Base-by-base conservation (phyloP, 1,140 invertebrate genomes). In the Teleopsis dalmanni region DNA sequence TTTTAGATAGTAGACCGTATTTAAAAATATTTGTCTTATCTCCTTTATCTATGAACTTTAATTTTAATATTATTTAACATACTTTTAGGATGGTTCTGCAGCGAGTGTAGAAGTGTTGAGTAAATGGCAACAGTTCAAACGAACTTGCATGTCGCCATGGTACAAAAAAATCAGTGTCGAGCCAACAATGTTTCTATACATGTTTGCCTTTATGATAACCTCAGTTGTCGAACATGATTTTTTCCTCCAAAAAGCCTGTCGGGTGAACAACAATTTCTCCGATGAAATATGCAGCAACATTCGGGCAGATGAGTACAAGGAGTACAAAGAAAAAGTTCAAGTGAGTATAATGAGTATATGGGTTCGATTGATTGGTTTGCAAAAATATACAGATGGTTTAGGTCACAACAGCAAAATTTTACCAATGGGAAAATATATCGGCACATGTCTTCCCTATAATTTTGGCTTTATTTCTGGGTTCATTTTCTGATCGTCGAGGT, bases 141-240 rank as follows among this genome's bases (percentile, higher is more conserved):
- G 14, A 18, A 45, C 37, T 45, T 40, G 41, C 16, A 40, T 47
- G 22, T 51, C 50, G 22, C 50, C 50, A 27, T 50, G 48, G 48
- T 45, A 50, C 9, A 27, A 36, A 35, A 29, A 45, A 26, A 73
- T 81, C 31, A 80, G 84, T 2, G 82, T 87, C 27, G 85, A 88
- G 54, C 84, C 85, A 0, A 77, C 81, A 0, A 83, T 88, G 81
- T 83, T 85, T 66, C 70, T 87, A 0, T 88, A 86, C 56, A 87
- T 87, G 84, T 80, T 85, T 73, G 85, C 85, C 2, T 87, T 79
- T 56, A 86, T 85, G 83, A 76, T 80, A 35, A 88, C 85, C 2
- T 79, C 76, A 22, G 83, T 88, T 1, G 76, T 86, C n/a, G 84
- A 88, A 57, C 82, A 87, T 65, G 78, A 78, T 3, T 84, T 88